Evolutionary conservation across 2,113 vertebrate species (phyloP).

Genomic region (Glaucomys volans): DNA sequence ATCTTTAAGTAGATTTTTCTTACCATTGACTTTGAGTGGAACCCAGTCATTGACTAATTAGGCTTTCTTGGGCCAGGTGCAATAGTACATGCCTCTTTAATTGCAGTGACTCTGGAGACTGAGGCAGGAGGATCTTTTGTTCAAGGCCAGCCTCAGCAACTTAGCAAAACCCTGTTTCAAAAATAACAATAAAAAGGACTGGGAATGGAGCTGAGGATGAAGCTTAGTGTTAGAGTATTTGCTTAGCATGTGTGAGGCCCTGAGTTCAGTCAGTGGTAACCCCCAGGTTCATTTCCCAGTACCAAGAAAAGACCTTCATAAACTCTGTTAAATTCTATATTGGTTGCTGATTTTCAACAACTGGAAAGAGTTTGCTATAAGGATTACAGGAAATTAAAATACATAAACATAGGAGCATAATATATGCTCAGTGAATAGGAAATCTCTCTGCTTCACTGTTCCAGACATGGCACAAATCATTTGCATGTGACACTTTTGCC

Average conservation of each 20-base stretch:
- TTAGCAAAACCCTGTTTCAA: no score
- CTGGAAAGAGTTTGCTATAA: not conserved
- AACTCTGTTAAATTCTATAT: not conserved
- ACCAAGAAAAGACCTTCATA: not conserved
- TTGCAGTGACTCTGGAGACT: no score
- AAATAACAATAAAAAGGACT: no score
- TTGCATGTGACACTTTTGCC: not conserved
- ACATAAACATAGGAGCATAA: not conserved
- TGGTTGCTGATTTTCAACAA: not conserved
- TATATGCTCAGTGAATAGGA: not conserved
- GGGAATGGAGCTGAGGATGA: no score
- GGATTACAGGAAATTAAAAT: not conserved
- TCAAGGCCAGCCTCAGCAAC: no score
- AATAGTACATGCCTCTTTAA: no score
- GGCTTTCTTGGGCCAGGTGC: not conserved
- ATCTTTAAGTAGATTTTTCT: conserved; percentile 3
- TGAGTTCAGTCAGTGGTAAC: no score
- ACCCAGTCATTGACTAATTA: not conserved
- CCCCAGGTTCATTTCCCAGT: no score
- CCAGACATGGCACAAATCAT: not conserved
- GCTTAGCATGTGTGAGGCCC: no score
- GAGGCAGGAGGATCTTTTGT: no score
- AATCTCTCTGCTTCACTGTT: not conserved
- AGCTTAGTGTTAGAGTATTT: no score
- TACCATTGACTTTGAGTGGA: conserved; percentile 36